Base-by-base conservation (phyloP, 2,797 vertebrate genomes). In the Rhincodon typus region DNA sequence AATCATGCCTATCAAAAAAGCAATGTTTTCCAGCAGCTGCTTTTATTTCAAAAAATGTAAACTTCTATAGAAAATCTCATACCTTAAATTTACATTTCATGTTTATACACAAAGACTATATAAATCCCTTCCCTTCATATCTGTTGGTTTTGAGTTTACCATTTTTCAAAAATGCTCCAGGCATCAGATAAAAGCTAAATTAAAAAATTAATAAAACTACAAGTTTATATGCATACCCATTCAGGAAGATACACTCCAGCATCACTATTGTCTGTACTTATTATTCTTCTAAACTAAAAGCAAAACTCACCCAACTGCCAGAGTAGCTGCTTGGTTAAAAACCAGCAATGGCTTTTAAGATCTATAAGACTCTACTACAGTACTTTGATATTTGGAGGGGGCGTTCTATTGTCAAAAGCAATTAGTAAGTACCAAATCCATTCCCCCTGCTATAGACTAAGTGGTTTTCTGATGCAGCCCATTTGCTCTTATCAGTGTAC, bases 401-500 rank as follows among this genome's bases (percentile, higher is more conserved):
- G 99, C 98, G 98, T 98, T 98, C 97, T 96, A 96, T 97, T 96
- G 96, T 98, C 98, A 98, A 98, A 98, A 98, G 98, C 98, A 98
- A 98, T 98, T 97, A 98, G 97, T 97, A 96, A 98, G 97, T 95
- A 97, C 97, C 96, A 96, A 53, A 96, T 96, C 97, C 97, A 97
- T 96, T 97, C 46, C 42, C 87, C 94, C 94, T 74, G 42, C 67
- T 4, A 27, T 50, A 6, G 42, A 74, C 72, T 95, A 95, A 95
- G 94, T 95, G 67, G 97, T 97, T 97, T 97, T 97, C 97, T 97
- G 96, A 98, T 96, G 97, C 96, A 97, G 98, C 98, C 98, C 98
- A 99, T 99, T 99, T 99, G 98, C 98, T 97, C 97, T 98, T 97
- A 98, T 98, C 98, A 98, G 97, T 97, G 97, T 96, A 96, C 96